Base-by-base conservation (phyloP, 2,888 invertebrate genomes). In the Eremobia ochroleuca region DNA sequence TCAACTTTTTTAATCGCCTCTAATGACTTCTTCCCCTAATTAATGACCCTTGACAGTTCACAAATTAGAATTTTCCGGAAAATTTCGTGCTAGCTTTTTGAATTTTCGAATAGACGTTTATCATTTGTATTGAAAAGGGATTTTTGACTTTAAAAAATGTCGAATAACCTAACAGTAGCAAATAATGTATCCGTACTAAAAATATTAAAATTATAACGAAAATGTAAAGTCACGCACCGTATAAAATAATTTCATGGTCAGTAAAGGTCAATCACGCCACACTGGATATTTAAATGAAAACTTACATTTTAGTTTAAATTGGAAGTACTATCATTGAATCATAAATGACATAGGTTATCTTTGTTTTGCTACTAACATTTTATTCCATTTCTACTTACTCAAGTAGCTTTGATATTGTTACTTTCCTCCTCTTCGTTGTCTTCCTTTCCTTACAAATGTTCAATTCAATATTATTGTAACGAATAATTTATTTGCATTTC, bases 21-120 rank as follows among this genome's bases (percentile, higher is more conserved):
- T 96, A 95, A 96, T 94, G 94, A 95, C 94, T 94, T 91, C 91
- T 93, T 90, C 85, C 90, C 91, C 92, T 95, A 95, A 96, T 96
- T 96, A 95, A 96, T 94, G 94, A 92, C 89, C 88, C 92, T 93
- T 92, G 93, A 92, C 93, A 91, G 90, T 92, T 92, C 90, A 92
- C 89, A 91, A 94, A 94, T 93, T 92, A 91, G 90, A 91, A 91
- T 91, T 94, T 93, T 90, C 87, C 87, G 85, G 85, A 85, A 92
- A 93, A 92, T 90, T 90, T 90, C 83, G 82, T 89, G 88, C 90
- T 88, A 87, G 89, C 90, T 88, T 83, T 92, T 86, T 83, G 75
- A 79, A 77, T 71, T 76, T 82, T 79, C 43, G 69, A 74, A 74
- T 49, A 61, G 0, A 62, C 61, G 78, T 85, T 85, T 72, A 76